Conservation (phyloP, 2,888 invertebrate species). For the Macrosiphum euphorbiae region DNA sequence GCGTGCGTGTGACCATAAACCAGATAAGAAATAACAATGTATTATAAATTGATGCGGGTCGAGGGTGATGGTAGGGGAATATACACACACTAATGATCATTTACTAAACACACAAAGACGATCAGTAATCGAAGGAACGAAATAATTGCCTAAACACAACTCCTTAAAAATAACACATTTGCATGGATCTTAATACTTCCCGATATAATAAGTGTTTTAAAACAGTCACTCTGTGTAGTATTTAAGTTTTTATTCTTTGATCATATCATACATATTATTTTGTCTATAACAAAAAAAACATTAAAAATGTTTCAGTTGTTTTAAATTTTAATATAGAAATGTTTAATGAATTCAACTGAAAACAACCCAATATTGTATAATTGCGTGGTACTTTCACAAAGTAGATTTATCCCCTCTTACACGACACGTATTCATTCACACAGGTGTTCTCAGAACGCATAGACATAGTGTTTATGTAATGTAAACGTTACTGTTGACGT, state of each 20-base stretch:
- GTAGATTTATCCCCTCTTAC: slow-evolving; percentile 15
- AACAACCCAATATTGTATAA: slow-evolving; percentile 39
- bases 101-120: too few species aligned
- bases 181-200: too few species aligned
- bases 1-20: too few species aligned
- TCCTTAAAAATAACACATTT: too few species aligned
- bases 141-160: too few species aligned
- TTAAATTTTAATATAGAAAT: slow-evolving; percentile 2
- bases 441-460: slow-evolving; percentile 25
- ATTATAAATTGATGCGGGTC: too few species aligned
- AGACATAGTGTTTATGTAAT: slow-evolving; percentile 11
- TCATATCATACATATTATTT: background rate
- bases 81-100: too few species aligned
- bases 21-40: too few species aligned
- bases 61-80: too few species aligned
- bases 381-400: slow-evolving; percentile 53
- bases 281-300: background rate
- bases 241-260: background rate
- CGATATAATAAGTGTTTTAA: background rate
- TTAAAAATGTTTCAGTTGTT: background rate
- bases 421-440: slow-evolving; percentile 12
- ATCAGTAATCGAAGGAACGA: too few species aligned
- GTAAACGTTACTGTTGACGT: slow-evolving; percentile 4
- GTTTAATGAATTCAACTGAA: slow-evolving; percentile 18
- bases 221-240: background rate